phyloP scores from a whole-genome alignment of 2,113 vertebrate genomes.

The Melanostigma gelatinosum region DNA sequence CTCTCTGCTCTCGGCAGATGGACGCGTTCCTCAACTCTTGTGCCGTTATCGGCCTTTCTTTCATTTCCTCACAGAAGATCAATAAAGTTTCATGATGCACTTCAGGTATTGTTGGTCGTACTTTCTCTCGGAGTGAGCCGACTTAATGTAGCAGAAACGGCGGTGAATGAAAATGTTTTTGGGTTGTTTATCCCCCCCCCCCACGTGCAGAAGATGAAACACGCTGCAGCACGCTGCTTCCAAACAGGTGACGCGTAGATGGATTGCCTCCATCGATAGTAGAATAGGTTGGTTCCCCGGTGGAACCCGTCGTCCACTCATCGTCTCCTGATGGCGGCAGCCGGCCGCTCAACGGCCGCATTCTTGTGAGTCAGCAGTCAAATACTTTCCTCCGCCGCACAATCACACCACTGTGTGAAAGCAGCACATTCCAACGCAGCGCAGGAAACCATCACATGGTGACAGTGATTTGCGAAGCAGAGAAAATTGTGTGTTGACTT shows the following conservation, averaged over 20 bases:
- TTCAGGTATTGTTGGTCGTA: slow-evolving; percentile 39
- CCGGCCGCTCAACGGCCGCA: neutral
- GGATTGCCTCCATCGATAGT: neutral
- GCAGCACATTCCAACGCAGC: slow-evolving; percentile 9
- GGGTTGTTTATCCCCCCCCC: neutral
- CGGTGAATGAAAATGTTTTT: slow-evolving; percentile 14
- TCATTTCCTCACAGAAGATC: slow-evolving; percentile 46
- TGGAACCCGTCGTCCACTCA: slow-evolving; percentile 12
- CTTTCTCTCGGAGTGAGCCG: slow-evolving; percentile 23
- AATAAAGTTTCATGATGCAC: slow-evolving; percentile 50
- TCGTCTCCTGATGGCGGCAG: slow-evolving; percentile 12
- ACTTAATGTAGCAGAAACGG: slow-evolving; percentile 48
- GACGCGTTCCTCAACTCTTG: slow-evolving; percentile 11
- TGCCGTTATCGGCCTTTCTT: neutral
- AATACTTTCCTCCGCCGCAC: slow-evolving; percentile 3
- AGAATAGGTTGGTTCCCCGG: slow-evolving; percentile 6
- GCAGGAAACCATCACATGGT: neutral
- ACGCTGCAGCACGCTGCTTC: neutral
- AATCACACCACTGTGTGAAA: slow-evolving; percentile 37
- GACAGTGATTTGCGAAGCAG: neutral
- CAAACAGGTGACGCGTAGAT: no score
- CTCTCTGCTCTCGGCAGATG: slow-evolving; percentile 22
- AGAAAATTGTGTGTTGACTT: neutral
- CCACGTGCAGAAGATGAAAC: slow-evolving; percentile 22
- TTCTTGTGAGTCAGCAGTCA: slow-evolving; percentile 37